phyloP scores from a whole-genome alignment of 2,113 vertebrate species.

The Gopherus flavomarginatus region DNA sequence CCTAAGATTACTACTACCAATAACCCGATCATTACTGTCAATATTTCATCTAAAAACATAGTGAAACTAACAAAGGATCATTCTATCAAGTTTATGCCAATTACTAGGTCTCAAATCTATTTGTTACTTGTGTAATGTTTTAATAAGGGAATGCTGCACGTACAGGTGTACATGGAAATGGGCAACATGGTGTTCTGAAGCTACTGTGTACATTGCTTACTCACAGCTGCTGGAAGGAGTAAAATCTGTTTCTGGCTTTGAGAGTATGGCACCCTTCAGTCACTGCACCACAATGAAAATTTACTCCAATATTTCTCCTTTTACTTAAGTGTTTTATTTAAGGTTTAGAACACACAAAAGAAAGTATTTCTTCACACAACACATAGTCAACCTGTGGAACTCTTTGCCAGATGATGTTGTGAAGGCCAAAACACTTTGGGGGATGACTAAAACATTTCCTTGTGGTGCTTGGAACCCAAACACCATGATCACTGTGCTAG shows the following conservation, averaged over 20 bases:
- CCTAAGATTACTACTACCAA: background rate
- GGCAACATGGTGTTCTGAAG: background rate
- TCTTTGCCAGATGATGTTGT: too few relatives aligned
- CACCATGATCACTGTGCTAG: background rate
- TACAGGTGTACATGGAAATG: background rate
- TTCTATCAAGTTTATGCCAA: rapidly evolving
- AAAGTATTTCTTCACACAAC: too few relatives aligned
- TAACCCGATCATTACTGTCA: background rate
- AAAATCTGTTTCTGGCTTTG: rapidly evolving
- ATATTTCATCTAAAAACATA: background rate
- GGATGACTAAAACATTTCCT: background rate
- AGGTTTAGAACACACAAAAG: too few relatives aligned
- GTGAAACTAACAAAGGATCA: rapidly evolving
- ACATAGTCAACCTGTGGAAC: too few relatives aligned
- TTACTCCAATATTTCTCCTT: background rate
- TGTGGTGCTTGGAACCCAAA: background rate
- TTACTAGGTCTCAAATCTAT: background rate
- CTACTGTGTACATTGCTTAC: background rate
- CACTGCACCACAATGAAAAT: background rate
- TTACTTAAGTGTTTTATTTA: background rate
- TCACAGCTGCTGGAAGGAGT: background rate
- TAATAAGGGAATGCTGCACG: rapidly evolving
- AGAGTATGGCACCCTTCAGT: background rate
- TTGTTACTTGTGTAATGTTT: background rate
- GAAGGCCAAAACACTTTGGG: background rate